Conservation (phyloP, 2,797 vertebrate genomes). For the Heliangelus exortis region DNA sequence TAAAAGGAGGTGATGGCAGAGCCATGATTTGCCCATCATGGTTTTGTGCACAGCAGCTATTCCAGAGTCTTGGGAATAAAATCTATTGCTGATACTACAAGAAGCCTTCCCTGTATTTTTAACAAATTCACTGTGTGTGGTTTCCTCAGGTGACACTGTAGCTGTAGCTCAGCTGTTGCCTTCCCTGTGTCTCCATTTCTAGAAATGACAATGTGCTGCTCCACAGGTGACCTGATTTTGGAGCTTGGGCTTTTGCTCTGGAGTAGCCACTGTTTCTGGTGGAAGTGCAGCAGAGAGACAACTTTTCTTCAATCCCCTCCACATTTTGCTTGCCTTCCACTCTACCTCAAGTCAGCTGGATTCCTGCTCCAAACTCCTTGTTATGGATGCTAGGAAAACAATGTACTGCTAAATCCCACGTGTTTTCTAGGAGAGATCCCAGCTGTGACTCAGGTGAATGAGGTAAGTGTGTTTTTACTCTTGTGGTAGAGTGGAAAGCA, state of each 20-base stretch:
- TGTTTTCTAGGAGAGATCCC: neutral
- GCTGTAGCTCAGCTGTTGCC: neutral
- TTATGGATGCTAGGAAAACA: conserved; percentile 28
- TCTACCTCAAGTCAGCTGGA: neutral
- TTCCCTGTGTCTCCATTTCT: neutral
- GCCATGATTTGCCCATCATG: accelerated
- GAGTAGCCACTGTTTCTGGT: neutral
- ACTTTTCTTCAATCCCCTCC: neutral
- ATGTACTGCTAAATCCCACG: neutral
- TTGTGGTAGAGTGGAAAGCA: conserved; percentile 22
- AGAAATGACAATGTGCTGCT: neutral
- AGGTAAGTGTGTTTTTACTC: conserved; percentile 10
- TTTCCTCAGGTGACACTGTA: neutral
- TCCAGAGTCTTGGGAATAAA: neutral
- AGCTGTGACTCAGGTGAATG: conserved; percentile 1
- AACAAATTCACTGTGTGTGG: neutral
- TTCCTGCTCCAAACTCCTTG: neutral
- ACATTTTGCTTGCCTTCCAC: neutral
- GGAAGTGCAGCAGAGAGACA: neutral
- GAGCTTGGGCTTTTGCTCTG: neutral
- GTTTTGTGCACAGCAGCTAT: neutral
- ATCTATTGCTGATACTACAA: neutral
- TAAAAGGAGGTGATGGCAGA: neutral
- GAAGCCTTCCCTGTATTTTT: neutral
- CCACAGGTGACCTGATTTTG: neutral